Base-by-base conservation (phyloP, 2,113 vertebrate genomes). In the Sapajus apella region DNA sequence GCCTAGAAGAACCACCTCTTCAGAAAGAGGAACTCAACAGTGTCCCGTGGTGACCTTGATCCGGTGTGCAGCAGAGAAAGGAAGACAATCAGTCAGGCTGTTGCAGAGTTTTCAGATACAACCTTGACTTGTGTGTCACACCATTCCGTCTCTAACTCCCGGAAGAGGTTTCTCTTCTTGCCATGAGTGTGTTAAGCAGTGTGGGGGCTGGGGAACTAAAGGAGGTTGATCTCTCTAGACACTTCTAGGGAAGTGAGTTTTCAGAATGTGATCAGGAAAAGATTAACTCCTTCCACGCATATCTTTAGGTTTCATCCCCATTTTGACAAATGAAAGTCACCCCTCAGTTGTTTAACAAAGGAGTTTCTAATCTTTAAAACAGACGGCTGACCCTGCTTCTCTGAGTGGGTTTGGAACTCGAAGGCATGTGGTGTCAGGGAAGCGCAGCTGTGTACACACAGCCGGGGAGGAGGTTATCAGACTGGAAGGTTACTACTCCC, bases 381-480 rank as follows among this genome's bases (percentile, higher is more conserved):
- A 0, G 91, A 85, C 23, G 95, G 91, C 89, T 92, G 98, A 96
- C 97, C 95, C 94, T 84, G 92, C 91, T 66, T 56, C 64, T 96
- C 97, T 91, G 45, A 96, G 30, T 94, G 96, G 86, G 91, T 96
- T 97, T 97, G 96, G 97, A 92, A 86, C 97, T 98, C 97, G 77
- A 79, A 97, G 95, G 55, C 95, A 52, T 93, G 64, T 87, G 84
- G 95, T 98, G 61, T 94, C 87, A 35, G 95, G 95, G 97, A 94
- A 85, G 32, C 64, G 95, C 97, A 97, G 97, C 97, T 98, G 95
- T 95, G 96, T 91, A 76, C 90, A 98, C 96, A 94, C 95, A 84
- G 84, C 50, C 27, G 83, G 75, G 37, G 4, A 32, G 10, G 9
- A 20, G 45, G 50, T 93, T 89, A 97, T 98, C 89, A 97, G 72